phyloP scores from a whole-genome alignment of 1,140 invertebrate species.

The Elysia chlorotica region DNA sequence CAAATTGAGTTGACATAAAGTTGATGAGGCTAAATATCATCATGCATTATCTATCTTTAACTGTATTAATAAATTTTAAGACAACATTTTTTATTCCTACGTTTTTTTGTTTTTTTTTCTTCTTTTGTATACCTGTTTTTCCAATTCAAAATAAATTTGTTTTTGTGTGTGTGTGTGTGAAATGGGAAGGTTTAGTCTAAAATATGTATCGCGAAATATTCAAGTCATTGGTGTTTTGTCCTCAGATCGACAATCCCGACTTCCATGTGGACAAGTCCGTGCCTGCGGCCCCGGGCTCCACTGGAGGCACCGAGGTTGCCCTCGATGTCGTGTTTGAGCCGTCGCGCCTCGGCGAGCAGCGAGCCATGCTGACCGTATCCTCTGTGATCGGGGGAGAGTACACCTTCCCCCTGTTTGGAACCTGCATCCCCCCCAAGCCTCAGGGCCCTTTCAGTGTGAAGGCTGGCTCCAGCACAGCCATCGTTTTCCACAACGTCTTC shows the following conservation, averaged over 20 bases:
- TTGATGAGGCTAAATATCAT: no score
- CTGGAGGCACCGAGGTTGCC: constrained; percentile 56
- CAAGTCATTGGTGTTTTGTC: constrained; percentile 21
- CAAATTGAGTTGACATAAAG: no score
- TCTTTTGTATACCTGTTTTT: not conserved
- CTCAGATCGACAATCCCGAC: constrained; percentile 58
- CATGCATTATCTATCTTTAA: no score
- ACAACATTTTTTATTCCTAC: no score
- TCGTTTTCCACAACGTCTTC: constrained; percentile 62
- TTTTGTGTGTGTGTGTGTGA: no score
- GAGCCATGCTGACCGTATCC: constrained; percentile 47
- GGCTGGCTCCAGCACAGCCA: constrained; percentile 52
- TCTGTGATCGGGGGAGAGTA: constrained; percentile 60
- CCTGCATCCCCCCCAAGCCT: constrained; percentile 59
- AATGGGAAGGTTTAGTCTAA: no score
- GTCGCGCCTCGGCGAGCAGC: constrained; percentile 56
- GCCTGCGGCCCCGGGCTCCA: constrained; percentile 56
- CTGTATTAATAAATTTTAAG: no score
- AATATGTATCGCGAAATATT: no score
- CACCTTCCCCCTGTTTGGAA: constrained; percentile 59
- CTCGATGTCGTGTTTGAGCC: constrained; percentile 62
- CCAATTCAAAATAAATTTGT: not conserved
- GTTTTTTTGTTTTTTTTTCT: no score
- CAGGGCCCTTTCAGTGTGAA: constrained; percentile 61
- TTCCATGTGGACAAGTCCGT: constrained; percentile 62